phyloP scores from a whole-genome alignment of 2,113 vertebrate genomes.

The Otis tarda region DNA sequence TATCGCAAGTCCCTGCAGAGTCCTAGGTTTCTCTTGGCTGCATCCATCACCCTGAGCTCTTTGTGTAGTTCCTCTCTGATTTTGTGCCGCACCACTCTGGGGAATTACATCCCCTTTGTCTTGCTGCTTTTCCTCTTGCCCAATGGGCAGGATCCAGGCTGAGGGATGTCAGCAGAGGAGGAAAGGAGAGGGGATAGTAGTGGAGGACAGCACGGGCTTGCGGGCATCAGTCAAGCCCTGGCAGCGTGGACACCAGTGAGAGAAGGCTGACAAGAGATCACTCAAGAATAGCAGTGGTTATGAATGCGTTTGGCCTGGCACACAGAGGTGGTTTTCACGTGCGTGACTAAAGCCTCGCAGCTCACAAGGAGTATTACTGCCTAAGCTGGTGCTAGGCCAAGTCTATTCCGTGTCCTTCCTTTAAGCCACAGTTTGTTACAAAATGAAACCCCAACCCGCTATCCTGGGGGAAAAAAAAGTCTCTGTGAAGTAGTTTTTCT shows the following conservation, averaged over 20 bases:
- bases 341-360: neutral
- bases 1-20: neutral
- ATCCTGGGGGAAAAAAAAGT: neutral
- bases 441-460: neutral
- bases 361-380: neutral
- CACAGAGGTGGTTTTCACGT: neutral
- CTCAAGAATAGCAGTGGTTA: neutral
- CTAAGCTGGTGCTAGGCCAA: neutral
- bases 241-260: neutral
- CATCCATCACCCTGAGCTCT: neutral
- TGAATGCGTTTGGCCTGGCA: neutral
- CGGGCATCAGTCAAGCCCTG: neutral
- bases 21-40: neutral
- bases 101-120: neutral
- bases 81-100: neutral
- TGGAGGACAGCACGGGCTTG: fast-evolving
- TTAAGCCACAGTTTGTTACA: neutral
- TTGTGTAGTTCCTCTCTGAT: neutral
- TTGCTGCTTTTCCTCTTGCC: neutral
- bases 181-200: neutral
- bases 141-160: neutral
- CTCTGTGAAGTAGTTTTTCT: neutral
- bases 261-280: neutral
- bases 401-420: neutral
- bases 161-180: neutral